phyloP scores from a whole-genome alignment of 2,888 invertebrate genomes.

The Augochlorella aurata region DNA sequence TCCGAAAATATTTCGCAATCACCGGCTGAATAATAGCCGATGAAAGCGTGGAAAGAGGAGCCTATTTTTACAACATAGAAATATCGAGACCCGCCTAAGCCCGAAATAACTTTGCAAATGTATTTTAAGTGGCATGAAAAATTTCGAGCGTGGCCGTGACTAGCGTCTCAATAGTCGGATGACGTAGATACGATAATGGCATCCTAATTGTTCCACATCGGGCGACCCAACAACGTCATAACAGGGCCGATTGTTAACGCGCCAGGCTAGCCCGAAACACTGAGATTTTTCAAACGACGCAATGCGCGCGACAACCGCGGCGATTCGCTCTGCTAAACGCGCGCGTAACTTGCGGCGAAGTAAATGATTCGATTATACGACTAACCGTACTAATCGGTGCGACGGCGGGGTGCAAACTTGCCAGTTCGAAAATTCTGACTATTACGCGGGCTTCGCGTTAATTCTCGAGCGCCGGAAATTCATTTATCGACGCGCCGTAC shows the following conservation, averaged over 20 bases:
- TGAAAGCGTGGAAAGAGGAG: not conserved
- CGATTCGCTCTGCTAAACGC: not conserved
- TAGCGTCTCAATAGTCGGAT: not conserved
- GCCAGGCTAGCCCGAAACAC: not conserved
- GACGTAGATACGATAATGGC: not conserved
- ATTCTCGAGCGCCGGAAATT: constrained; percentile 1
- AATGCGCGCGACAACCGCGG: not conserved
- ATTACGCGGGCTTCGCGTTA: not conserved
- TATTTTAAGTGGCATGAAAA: not conserved
- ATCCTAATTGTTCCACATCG: not conserved
- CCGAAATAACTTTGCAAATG: not conserved
- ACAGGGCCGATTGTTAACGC: not conserved
- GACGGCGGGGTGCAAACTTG: not conserved
- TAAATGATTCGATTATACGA: not conserved
- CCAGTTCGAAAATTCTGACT: not conserved
- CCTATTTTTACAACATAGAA: not conserved
- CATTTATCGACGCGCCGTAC: not conserved
- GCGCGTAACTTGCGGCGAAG: not conserved
- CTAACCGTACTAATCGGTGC: constrained; percentile 2
- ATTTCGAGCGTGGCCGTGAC: not conserved
- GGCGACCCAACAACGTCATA: not conserved
- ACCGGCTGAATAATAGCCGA: not conserved
- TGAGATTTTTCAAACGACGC: not conserved
- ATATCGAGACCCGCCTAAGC: not conserved
- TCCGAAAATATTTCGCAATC: not conserved